A percentile compares a stretch with the other conserved stretches of the same genome.
phyloP scores from a whole-genome alignment of 2,797 vertebrate species.

The Malurus splendens region DNA sequence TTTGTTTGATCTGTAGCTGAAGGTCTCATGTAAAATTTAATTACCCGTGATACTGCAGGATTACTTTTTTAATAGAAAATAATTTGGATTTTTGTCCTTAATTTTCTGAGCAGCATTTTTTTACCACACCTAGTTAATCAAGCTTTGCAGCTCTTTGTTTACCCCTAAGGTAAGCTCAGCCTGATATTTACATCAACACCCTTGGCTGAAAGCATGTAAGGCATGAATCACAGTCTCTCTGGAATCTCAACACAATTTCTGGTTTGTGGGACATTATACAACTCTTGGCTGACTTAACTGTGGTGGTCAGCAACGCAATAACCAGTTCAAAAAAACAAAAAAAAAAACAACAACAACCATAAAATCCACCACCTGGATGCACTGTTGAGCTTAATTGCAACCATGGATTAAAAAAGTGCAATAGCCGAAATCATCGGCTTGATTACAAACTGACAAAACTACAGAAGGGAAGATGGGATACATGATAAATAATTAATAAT shows the following conservation, averaged over 20 bases:
- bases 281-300: not conserved
- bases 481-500: not conserved
- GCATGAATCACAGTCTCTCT: not conserved
- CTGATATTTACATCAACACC: not conserved
- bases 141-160: not conserved
- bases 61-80: not conserved
- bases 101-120: not conserved
- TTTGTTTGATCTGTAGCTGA: not conserved
- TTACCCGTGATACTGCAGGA: not conserved
- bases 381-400: not conserved
- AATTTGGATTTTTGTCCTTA: not conserved
- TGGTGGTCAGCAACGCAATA: not conserved
- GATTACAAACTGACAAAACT: not conserved
- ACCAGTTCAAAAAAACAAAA: not conserved
- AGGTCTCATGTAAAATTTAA: not conserved
- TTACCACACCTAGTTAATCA: not conserved
- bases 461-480: not conserved
- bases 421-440: not conserved
- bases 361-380: not conserved
- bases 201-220: not conserved
- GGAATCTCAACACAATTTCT: not conserved
- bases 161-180: not conserved
- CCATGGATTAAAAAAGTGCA: not conserved
- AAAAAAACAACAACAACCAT: not conserved
- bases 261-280: not conserved